phyloP scores from a whole-genome alignment of 1,140 invertebrate species.

The Zaprionus taronus region DNA sequence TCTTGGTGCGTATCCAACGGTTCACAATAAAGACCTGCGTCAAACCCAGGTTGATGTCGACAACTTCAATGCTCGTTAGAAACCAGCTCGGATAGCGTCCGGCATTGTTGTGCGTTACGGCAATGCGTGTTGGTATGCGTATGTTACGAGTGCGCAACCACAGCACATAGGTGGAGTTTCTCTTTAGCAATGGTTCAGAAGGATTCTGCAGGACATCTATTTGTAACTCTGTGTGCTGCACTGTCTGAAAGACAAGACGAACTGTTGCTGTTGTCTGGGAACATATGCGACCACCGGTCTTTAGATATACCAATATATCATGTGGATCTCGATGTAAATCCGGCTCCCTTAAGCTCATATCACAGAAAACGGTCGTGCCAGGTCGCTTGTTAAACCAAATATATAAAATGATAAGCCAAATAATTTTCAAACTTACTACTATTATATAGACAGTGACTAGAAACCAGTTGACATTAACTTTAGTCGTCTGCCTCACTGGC shows the following conservation, averaged over 20 bases:
- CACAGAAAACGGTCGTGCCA: conserved; percentile 28
- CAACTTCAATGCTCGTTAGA: conserved; percentile 37
- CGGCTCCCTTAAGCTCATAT: conserved; percentile 7
- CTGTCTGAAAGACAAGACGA: conserved; percentile 15
- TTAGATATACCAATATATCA: conserved; percentile 42
- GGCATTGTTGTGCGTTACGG: conserved; percentile 44
- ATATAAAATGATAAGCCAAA: conserved; percentile 7
- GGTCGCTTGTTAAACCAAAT: conserved; percentile 10
- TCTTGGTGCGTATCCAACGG: conserved; percentile 36
- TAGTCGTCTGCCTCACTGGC: neutral
- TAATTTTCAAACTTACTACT: neutral
- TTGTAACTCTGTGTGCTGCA: neutral
- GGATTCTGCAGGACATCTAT: conserved; percentile 54
- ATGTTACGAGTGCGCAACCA: conserved; percentile 54
- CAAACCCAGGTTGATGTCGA: conserved; percentile 43
- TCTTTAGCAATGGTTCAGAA: conserved; percentile 7
- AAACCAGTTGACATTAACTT: neutral
- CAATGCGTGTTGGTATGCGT: conserved; percentile 47
- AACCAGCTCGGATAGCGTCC: conserved; percentile 62
- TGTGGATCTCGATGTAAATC: conserved; percentile 29
- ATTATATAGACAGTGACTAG: neutral
- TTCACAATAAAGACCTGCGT: conserved; percentile 43
- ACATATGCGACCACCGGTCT: conserved; percentile 46
- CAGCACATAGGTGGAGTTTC: conserved; percentile 41
- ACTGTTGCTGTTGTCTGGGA: conserved; percentile 50